A percentile compares a stretch with the other conserved stretches of the same genome.
Evolutionary conservation across 2,888 invertebrate species (phyloP).

Genomic region (Napeogenes sylphis): DNA sequence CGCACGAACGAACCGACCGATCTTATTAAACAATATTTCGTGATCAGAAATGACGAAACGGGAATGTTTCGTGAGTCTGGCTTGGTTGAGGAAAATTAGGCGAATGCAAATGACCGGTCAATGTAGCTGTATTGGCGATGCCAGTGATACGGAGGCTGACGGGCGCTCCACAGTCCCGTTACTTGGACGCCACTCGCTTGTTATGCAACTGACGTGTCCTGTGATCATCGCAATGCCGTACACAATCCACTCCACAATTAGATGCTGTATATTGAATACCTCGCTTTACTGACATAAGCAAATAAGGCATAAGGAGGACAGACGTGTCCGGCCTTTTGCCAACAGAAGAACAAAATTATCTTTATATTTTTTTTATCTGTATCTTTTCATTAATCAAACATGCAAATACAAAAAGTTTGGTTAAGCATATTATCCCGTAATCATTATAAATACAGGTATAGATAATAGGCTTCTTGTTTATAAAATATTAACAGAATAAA

Average conservation of each 20-base stretch:
- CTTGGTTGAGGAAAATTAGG: conserved; percentile 43
- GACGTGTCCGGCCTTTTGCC: too few relatives aligned
- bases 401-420: too few relatives aligned
- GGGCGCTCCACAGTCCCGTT: conserved; percentile 51
- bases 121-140: conserved; percentile 44
- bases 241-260: conserved; percentile 19
- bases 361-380: too few relatives aligned
- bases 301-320: too few relatives aligned
- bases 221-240: conserved; percentile 32
- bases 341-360: too few relatives aligned
- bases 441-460: too few relatives aligned
- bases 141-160: conserved; percentile 39
- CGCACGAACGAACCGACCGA: conserved; percentile 37
- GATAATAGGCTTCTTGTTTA: too few relatives aligned
- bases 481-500: too few relatives aligned
- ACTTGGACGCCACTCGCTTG: conserved; percentile 64
- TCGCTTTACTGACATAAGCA: background rate
- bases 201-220: conserved; percentile 69
- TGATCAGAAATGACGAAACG: conserved; percentile 57
- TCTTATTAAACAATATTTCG: conserved; percentile 44
- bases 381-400: too few relatives aligned
- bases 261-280: conserved; percentile 13
- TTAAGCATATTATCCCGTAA: too few relatives aligned
- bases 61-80: conserved; percentile 45
- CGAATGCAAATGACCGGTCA: conserved; percentile 50